Evolutionary conservation across 1,140 invertebrate genomes (phyloP).

Genomic region (Diorhabda elongata): DNA sequence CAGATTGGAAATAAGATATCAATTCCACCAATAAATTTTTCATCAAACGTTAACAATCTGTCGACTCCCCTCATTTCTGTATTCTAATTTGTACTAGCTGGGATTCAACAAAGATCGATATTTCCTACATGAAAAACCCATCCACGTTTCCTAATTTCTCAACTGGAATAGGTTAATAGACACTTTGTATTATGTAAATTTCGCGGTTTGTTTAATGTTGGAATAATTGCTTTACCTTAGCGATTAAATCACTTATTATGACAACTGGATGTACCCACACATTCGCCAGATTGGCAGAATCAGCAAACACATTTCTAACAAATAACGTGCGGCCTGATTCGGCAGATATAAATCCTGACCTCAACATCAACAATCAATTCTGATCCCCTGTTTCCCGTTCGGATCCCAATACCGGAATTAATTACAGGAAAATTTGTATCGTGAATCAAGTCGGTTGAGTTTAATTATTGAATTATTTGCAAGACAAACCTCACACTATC

Average conservation of each 20-base stretch:
- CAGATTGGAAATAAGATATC: too few relatives aligned
- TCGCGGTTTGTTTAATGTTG: too few relatives aligned
- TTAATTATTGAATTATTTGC: background rate
- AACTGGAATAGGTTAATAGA: too few relatives aligned
- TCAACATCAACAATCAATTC: conserved; percentile 1
- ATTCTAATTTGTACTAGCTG: too few relatives aligned
- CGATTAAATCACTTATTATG: background rate
- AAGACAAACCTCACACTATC: background rate
- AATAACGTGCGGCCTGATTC: background rate
- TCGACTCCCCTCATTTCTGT: too few relatives aligned
- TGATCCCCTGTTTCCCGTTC: conserved; percentile 1
- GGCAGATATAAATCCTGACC: background rate
- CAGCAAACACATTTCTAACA: background rate
- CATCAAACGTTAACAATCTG: too few relatives aligned
- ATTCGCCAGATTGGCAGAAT: background rate
- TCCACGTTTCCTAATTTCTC: too few relatives aligned
- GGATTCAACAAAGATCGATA: too few relatives aligned
- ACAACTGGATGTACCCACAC: background rate
- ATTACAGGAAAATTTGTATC: conserved; percentile 1
- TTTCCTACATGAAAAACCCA: too few relatives aligned
- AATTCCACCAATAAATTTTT: too few relatives aligned
- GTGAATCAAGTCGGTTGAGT: background rate
- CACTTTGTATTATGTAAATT: too few relatives aligned
- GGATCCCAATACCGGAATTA: background rate
- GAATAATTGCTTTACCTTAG: too few relatives aligned